Percentiles rank a stretch among this genome's conserved stretches.
phyloP scores from a whole-genome alignment of 2,888 invertebrate species.

The Lamellibrachia satsuma region DNA sequence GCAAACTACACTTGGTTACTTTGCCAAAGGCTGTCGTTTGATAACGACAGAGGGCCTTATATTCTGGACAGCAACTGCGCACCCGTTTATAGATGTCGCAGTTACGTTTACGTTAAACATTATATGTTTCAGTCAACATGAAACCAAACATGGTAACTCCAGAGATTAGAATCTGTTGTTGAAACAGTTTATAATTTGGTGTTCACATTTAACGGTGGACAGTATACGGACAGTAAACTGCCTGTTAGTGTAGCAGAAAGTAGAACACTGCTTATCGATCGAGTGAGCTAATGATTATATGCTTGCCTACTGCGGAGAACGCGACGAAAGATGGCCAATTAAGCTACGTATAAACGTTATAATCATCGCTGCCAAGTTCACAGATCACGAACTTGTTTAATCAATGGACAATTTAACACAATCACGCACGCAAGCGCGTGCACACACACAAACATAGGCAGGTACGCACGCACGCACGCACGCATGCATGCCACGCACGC shows the following conservation, averaged over 20 bases:
- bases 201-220: background rate
- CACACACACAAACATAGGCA: background rate
- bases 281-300: background rate
- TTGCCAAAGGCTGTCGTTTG: background rate
- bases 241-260: background rate
- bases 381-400: background rate
- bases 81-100: no score
- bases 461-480: no score
- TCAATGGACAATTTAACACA: background rate
- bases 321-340: background rate
- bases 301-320: background rate
- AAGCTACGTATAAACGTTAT: background rate
- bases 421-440: background rate
- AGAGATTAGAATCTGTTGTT: background rate
- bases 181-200: background rate
- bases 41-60: background rate
- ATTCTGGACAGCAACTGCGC: background rate
- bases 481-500: no score
- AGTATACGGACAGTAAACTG: background rate
- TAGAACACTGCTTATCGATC: background rate
- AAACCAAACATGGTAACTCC: background rate
- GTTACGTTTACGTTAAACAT: background rate
- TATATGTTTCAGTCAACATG: background rate
- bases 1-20: background rate
- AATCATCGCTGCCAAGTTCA: slow-evolving; percentile 4